Evolutionary conservation across 2,888 invertebrate species (phyloP).

Genomic region (Stratiomys singularior): DNA sequence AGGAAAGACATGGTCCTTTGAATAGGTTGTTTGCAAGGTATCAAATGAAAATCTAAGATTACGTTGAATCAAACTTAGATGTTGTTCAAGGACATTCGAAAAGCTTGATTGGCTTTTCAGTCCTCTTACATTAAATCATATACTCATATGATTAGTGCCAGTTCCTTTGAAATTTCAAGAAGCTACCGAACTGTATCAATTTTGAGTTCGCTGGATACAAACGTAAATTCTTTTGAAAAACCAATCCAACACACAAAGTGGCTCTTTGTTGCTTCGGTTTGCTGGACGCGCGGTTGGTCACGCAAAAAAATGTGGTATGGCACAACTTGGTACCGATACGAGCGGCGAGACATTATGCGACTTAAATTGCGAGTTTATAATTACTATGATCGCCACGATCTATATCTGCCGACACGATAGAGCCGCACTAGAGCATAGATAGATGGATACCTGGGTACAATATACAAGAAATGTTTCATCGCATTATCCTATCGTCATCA

Average conservation of each 20-base stretch:
- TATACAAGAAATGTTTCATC: neutral
- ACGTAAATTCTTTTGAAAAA: neutral
- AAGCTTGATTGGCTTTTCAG: too few relatives aligned
- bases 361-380: constrained; percentile 37
- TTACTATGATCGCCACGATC: constrained; percentile 34
- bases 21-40: too few relatives aligned
- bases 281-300: constrained; percentile 40
- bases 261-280: neutral
- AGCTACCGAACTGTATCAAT: too few relatives aligned
- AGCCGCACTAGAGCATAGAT: neutral
- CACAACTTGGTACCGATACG: constrained; percentile 37
- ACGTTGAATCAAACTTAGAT: too few relatives aligned
- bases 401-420: constrained; percentile 28
- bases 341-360: constrained; percentile 30
- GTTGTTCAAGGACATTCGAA: too few relatives aligned
- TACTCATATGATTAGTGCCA: too few relatives aligned
- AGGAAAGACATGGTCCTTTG: too few relatives aligned
- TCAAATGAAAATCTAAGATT: too few relatives aligned
- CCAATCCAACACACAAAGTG: neutral
- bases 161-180: too few relatives aligned
- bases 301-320: constrained; percentile 26
- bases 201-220: too few relatives aligned
- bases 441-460: neutral
- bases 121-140: too few relatives aligned
- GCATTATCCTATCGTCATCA: constrained; percentile 12